These are phyloP conservation scores for Pollachius pollachius DNA, from an alignment of 2,113 vertebrate species.

Conservation along the genomic window DNA sequence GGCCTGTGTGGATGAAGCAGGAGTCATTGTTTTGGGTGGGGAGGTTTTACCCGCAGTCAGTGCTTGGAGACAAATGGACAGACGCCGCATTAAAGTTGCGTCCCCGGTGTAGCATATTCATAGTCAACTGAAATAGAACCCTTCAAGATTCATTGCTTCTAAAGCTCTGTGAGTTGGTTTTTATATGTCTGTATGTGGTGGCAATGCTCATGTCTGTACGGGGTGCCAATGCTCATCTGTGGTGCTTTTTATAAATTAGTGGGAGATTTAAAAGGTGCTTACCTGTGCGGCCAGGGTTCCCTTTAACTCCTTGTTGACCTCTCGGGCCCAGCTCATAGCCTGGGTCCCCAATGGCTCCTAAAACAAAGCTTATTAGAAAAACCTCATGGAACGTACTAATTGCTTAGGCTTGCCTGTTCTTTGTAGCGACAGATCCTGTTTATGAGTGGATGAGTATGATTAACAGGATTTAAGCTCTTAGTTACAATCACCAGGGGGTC, in stretches of 20 bases:
- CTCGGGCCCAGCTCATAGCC: slow-evolving; percentile 30
- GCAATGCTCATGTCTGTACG: too few relatives aligned
- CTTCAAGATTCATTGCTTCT: too few relatives aligned
- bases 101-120: too few relatives aligned
- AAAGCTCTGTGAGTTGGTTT: too few relatives aligned
- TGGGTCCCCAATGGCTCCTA: slow-evolving; percentile 50
- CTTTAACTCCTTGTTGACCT: slow-evolving; percentile 46
- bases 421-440: slow-evolving; percentile 29
- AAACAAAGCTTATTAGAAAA: slow-evolving; percentile 14
- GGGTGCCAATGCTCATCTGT: too few relatives aligned
- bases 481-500: slow-evolving; percentile 67
- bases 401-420: slow-evolving; percentile 14
- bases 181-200: too few relatives aligned
- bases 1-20: slow-evolving; percentile 23
- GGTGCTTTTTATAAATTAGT: too few relatives aligned
- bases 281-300: slow-evolving; percentile 55
- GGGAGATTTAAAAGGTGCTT: not conserved
- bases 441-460: slow-evolving; percentile 23
- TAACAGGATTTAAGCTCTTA: slow-evolving; percentile 11
- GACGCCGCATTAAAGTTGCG: too few relatives aligned
- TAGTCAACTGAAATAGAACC: too few relatives aligned
- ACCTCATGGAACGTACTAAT: slow-evolving; percentile 21
- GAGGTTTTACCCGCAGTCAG: too few relatives aligned
- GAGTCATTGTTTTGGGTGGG: not conserved
- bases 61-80: too few relatives aligned